phyloP scores from a whole-genome alignment of 2,113 vertebrate genomes.

The Callospermophilus lateralis region DNA sequence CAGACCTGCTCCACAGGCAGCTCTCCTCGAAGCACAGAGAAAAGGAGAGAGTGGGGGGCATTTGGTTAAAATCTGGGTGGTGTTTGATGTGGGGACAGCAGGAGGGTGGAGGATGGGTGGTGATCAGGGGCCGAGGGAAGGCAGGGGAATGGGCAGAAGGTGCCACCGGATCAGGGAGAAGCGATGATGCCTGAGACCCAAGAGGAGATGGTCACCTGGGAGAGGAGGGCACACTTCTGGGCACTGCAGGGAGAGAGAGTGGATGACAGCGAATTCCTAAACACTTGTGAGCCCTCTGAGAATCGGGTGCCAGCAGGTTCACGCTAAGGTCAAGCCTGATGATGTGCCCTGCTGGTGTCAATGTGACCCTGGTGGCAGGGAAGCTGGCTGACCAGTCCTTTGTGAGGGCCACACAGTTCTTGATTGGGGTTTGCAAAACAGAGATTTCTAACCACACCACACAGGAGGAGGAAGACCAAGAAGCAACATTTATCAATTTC shows the following conservation, averaged over 20 bases:
- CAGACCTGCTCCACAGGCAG: background rate
- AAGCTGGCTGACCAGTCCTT: background rate
- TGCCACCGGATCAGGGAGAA: background rate
- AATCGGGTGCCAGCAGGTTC: background rate
- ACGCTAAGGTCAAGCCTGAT: background rate
- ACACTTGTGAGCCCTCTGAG: fast-evolving
- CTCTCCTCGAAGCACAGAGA: background rate
- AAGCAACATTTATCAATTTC: background rate
- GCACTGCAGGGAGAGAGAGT: background rate
- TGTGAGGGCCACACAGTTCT: background rate
- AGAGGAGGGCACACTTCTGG: background rate
- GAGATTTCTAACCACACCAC: background rate
- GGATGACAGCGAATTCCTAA: background rate
- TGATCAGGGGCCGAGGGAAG: fast-evolving
- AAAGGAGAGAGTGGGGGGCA: background rate
- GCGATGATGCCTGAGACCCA: background rate
- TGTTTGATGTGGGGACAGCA: background rate
- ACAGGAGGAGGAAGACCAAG: background rate
- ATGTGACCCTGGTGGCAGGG: background rate
- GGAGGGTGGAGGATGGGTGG: fast-evolving
- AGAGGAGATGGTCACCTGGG: background rate
- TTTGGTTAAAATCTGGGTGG: background rate
- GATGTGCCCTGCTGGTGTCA: background rate
- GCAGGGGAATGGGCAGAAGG: background rate
- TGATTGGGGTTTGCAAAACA: background rate